Evolutionary conservation across 2,888 invertebrate species (phyloP).

Genomic region (Tipula helvola): DNA sequence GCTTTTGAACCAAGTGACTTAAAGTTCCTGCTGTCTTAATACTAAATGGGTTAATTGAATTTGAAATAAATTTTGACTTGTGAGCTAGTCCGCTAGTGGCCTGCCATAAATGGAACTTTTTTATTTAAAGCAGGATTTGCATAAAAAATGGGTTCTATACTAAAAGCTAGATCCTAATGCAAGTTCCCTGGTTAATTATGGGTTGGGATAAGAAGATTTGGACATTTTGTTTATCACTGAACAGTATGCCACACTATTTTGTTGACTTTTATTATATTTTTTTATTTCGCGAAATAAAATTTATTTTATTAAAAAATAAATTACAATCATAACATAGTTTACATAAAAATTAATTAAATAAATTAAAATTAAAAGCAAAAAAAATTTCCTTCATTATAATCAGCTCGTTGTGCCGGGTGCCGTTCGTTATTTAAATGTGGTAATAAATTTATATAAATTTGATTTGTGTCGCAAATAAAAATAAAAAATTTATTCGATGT

Average conservation of each 20-base stretch:
- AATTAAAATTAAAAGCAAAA: not conserved
- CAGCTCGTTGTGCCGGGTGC: not conserved
- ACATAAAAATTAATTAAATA: not conserved
- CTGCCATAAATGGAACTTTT: too few relatives aligned
- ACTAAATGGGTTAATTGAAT: too few relatives aligned
- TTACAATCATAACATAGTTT: not conserved
- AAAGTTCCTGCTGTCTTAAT: too few relatives aligned
- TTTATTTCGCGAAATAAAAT: slow-evolving; percentile 4
- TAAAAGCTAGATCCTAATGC: too few relatives aligned
- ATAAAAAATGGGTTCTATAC: too few relatives aligned
- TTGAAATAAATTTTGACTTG: too few relatives aligned
- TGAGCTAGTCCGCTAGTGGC: not conserved
- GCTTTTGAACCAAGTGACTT: too few relatives aligned
- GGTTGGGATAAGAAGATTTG: too few relatives aligned
- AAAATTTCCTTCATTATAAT: not conserved
- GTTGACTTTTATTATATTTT: not conserved
- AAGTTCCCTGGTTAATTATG: too few relatives aligned
- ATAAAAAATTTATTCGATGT: not conserved
- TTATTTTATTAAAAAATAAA: slow-evolving; percentile 4
- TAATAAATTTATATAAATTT: not conserved
- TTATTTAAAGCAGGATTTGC: too few relatives aligned
- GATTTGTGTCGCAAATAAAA: not conserved
- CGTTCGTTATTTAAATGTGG: not conserved
- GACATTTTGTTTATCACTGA: too few relatives aligned
- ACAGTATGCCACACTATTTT: too few relatives aligned